Evolutionary conservation across 2,797 vertebrate genomes (phyloP).

Genomic region (Melanotaenia trifasciata): DNA sequence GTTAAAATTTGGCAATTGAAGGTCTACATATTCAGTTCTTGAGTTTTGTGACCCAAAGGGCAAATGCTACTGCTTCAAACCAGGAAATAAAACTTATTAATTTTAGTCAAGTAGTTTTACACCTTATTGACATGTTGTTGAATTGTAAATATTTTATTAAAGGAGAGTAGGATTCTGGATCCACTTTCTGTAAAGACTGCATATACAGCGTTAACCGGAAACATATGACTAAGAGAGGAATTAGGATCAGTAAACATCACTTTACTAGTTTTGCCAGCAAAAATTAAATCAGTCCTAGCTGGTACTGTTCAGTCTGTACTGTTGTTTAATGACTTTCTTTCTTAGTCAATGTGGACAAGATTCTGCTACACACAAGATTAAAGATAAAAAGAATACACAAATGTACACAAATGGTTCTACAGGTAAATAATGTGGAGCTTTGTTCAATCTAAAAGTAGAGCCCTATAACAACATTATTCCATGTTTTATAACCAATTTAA

Average conservation of each 20-base stretch:
- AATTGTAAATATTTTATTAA: constrained; percentile 23
- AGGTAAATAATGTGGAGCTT: no score
- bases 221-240: neutral
- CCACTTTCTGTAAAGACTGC: constrained; percentile 1
- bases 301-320: no score
- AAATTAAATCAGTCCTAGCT: no score
- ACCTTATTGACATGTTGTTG: neutral
- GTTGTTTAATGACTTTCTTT: no score
- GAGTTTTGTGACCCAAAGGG: constrained; percentile 35
- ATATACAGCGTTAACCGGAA: neutral
- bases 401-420: no score
- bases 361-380: no score
- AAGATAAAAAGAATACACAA: no score
- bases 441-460: no score
- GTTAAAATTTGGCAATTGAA: constrained; percentile 13
- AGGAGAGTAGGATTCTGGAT: constrained; percentile 7
- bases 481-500: no score
- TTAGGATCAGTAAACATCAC: neutral
- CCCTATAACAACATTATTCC: no score
- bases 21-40: constrained; percentile 16
- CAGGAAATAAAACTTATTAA: constrained; percentile 9
- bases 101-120: constrained; percentile 27
- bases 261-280: no score
- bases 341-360: no score
- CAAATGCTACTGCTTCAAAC: neutral